Evolutionary conservation across 2,797 vertebrate species (phyloP), one percentile per base, ranked within the genome.

Genomic region (Ceryle rudis): DNA sequence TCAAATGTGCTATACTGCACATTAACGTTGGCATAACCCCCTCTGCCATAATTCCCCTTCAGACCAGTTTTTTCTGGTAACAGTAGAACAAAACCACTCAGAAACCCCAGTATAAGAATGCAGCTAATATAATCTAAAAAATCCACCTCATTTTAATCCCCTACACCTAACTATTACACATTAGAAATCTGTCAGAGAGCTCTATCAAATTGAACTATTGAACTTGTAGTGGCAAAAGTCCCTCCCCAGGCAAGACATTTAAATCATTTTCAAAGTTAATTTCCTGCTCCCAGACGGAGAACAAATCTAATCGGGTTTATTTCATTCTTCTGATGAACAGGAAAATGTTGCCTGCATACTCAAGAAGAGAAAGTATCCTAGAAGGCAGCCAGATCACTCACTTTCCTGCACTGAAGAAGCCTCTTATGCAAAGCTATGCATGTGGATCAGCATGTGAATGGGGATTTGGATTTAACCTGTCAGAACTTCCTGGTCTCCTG

Each of bases 191-290:
- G 70, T 49, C 81, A 94, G 71, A 96, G 72, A 65, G 39, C 60
- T 94, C 91, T 97, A 86, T 97, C 95, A 96, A 87, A 95, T 35
- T 97, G 98, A 98, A 98, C 98, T 98, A 95, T 95, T 97, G 95
- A 97, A 98, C 97, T 97, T 89, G 35, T 86, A 91, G 93, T 91
- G 78, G 86, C 96, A 96, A 97, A 96, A 98, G 95, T 96, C 93
- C 96, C 81, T 97, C 97, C 91, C 94, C 70, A 90, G 92, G 96
- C 96, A 97, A 97, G 94, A 97, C 92, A 97, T 97, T 97, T 98
- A 98, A 98, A 98, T 97, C 71, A 96, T 97, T 97, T 98, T 97
- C 96, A 97, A 97, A 98, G 96, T 97, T 98, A 98, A 98, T 98
- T 98, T 98, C 97, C 97, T 96, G 95, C 96, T 97, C 95, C 97